Percentiles rank a stretch among this genome's conserved stretches.
These are phyloP conservation scores for Thunnus thynnus DNA, from an alignment of 2,113 vertebrate species.

Conservation along the genomic window DNA sequence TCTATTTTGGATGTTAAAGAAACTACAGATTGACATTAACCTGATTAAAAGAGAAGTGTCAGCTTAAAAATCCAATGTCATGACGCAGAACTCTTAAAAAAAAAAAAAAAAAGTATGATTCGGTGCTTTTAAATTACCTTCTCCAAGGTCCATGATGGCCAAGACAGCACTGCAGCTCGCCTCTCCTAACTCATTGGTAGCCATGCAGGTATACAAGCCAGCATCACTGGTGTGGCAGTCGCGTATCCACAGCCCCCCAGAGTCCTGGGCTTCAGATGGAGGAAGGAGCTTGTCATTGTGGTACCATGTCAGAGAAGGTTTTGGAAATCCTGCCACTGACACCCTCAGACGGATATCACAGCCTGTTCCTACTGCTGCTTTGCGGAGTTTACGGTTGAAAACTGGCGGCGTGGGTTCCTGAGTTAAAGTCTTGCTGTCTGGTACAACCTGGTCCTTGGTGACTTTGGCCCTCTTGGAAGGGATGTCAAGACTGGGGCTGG, in stretches of 20 bases:
- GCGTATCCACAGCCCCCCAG: slow-evolving; percentile 91
- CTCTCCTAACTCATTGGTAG: slow-evolving; percentile 88
- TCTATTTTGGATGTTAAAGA: too few species aligned
- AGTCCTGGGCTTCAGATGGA: slow-evolving; percentile 81
- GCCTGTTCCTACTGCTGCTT: slow-evolving; percentile 89
- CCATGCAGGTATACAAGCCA: slow-evolving; percentile 92
- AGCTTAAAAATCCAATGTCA: neutral
- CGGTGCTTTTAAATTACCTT: slow-evolving; percentile 72
- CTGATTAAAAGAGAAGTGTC: neutral
- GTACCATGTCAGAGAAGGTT: slow-evolving; percentile 91
- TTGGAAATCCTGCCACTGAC: slow-evolving; percentile 86
- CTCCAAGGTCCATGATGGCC: slow-evolving; percentile 91
- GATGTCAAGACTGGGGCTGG: slow-evolving; percentile 76
- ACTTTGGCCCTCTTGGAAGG: slow-evolving; percentile 88
- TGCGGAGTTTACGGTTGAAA: slow-evolving; percentile 91
- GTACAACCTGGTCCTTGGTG: slow-evolving; percentile 56
- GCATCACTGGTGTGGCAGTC: slow-evolving; percentile 89
- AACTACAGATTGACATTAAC: neutral
- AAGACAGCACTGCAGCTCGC: slow-evolving; percentile 88
- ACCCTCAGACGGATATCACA: slow-evolving; percentile 92
- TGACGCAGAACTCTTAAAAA: too few species aligned
- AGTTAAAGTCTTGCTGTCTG: neutral
- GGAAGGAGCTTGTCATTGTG: slow-evolving; percentile 85
- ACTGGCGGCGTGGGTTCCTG: slow-evolving; percentile 71
- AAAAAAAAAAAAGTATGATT: too few species aligned